These are phyloP conservation scores for Penaeus japonicus DNA, from an alignment of 1,140 invertebrate genomes.

Conservation along the genomic window DNA sequence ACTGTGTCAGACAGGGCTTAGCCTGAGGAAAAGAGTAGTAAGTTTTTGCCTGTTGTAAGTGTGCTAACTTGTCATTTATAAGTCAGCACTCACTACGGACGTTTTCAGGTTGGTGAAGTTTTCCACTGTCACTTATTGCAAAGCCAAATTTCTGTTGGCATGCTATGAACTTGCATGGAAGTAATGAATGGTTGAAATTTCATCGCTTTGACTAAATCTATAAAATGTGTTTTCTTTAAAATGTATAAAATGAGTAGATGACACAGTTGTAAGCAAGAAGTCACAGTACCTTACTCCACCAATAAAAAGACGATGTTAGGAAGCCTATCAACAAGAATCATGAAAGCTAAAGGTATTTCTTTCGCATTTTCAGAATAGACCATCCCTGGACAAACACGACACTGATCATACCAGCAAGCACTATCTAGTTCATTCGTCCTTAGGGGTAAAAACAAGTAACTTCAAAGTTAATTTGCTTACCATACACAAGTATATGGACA, in stretches of 20 bases:
- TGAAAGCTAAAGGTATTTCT: constrained; percentile 43
- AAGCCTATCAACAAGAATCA: constrained; percentile 50
- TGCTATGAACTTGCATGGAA: neutral
- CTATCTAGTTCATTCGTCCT: constrained; percentile 48
- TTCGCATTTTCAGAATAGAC: constrained; percentile 38
- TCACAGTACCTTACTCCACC: constrained; percentile 43
- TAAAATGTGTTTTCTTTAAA: constrained; percentile 30
- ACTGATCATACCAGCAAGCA: constrained; percentile 47
- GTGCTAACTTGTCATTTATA: constrained; percentile 14
- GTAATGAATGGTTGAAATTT: neutral
- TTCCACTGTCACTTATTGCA: constrained; percentile 41
- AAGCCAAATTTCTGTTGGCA: neutral
- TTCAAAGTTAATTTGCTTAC: constrained; percentile 39
- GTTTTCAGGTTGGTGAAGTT: constrained; percentile 1
- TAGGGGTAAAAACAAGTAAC: constrained; percentile 41
- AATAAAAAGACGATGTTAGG: constrained; percentile 27
- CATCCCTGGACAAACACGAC: constrained; percentile 39
- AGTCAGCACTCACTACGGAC: constrained; percentile 23
- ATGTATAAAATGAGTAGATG: constrained; percentile 39
- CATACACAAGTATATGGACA: constrained; percentile 49
- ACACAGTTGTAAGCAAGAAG: constrained; percentile 37
- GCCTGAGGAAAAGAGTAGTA: constrained; percentile 11
- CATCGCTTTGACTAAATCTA: constrained; percentile 31
- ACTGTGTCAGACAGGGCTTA: constrained; percentile 1
- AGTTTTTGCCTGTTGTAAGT: constrained; percentile 16